Evolutionary conservation across 1,140 invertebrate species (phyloP), one percentile per base, ranked within the genome.

Genomic region (Conus betulinus): DNA sequence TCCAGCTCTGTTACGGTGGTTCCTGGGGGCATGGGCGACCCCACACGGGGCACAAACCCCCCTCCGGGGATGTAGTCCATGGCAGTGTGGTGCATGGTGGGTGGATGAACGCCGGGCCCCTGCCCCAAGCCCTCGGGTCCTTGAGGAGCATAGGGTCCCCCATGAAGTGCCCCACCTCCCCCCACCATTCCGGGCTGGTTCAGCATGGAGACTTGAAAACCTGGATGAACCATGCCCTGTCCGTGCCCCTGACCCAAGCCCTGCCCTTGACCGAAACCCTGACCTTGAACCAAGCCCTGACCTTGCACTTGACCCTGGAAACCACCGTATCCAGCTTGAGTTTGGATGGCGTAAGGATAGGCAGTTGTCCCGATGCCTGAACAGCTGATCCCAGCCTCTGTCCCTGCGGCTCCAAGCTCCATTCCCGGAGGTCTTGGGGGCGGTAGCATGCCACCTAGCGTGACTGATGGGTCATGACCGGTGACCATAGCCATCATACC

Each of bases 21-120:
- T 15, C 51, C 71, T 3, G 84, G 51, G 6, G 84, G 84, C 63
- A 85, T 25, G 17, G 84, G 84, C 2, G 84, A 85, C 20, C 84
- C 84, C 17, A 85, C 67, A 63, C 84, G 63, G 57, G 71, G 60
- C 15, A 85, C 71, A 15, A 74, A 71, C 27, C 84, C 67, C 8
- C 84, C 84, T 53, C 84, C 84, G 13, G 84, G 84, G 51, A 85
- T 51, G 20, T 53, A 74, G 63, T 85, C 84, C 51, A 74, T 53
- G 20, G 84, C 71, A 4, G 71, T 85, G 39, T 63, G 25, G 63
- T 85, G 84, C 84, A 85, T 85, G 39, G 67, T 60, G 27, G 63
- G 71, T 5, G 63, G 17, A 60, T 60, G 57, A 8, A 60, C 15
- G 1, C 57, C 57, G 8, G 8, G 8, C 8, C 57, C 57, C 84